Evolutionary conservation across 2,888 invertebrate species (phyloP).

Genomic region (Amphiduros pacificus): DNA sequence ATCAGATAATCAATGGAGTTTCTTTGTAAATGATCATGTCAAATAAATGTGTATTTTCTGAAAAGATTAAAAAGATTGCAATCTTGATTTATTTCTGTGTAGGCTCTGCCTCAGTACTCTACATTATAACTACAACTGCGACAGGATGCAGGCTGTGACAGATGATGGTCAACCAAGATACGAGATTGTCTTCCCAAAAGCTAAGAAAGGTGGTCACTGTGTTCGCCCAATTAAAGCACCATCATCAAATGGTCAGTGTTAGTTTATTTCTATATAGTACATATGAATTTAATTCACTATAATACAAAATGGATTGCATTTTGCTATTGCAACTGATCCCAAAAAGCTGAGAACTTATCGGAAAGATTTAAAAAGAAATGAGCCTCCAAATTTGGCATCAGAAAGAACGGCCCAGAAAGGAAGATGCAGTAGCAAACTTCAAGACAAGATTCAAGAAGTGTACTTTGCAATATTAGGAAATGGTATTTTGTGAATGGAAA

Average conservation of each 20-base stretch:
- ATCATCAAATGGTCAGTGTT: not conserved
- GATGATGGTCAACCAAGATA: not conserved
- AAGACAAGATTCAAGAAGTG: no score
- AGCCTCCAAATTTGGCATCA: not conserved
- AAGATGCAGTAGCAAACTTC: not conserved
- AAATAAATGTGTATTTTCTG: not conserved
- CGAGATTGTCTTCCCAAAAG: not conserved
- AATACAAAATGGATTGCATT: no score
- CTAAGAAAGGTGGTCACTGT: not conserved
- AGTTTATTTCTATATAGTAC: no score
- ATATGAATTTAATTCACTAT: no score
- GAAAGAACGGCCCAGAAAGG: not conserved
- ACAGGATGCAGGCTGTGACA: not conserved
- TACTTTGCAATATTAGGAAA: no score
- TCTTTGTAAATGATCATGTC: not conserved
- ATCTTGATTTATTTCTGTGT: not conserved
- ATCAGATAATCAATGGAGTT: not conserved
- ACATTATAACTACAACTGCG: not conserved
- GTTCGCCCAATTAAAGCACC: not conserved
- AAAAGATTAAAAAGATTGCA: not conserved
- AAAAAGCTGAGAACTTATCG: no score
- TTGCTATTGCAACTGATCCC: no score
- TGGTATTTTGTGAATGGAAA: no score
- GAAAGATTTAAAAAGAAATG: no score
- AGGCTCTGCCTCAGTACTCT: not conserved